Percentiles rank a stretch among this genome's conserved stretches.
phyloP scores from a whole-genome alignment of 2,113 vertebrate species.

The Myiagra hebetior region DNA sequence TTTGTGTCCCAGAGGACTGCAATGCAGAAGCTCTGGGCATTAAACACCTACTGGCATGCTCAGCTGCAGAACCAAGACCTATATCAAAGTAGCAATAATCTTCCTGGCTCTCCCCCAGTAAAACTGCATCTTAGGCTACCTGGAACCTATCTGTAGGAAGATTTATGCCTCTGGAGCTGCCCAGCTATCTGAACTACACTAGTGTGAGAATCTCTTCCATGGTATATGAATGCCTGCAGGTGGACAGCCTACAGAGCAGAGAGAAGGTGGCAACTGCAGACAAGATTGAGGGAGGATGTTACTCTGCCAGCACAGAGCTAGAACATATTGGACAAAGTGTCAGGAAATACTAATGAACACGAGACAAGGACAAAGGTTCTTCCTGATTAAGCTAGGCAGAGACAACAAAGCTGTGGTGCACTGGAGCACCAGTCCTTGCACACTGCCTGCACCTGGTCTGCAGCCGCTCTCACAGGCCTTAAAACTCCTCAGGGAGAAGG shows the following conservation, averaged over 20 bases:
- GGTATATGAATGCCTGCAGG: background rate
- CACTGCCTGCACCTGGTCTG: background rate
- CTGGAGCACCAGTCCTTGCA: background rate
- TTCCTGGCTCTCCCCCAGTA: background rate
- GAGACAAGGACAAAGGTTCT: conserved; percentile 5
- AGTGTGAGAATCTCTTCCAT: background rate
- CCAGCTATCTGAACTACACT: background rate
- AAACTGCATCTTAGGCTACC: background rate
- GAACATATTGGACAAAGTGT: background rate
- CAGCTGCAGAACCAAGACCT: background rate
- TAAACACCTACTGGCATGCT: background rate
- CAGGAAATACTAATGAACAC: background rate
- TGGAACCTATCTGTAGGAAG: background rate
- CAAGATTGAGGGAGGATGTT: background rate
- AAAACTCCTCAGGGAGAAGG: background rate
- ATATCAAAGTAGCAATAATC: background rate
- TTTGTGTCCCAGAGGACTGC: background rate
- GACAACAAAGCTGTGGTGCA: background rate
- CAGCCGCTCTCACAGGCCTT: background rate
- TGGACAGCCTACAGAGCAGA: background rate
- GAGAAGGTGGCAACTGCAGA: background rate
- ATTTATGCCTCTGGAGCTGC: background rate
- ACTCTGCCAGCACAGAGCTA: background rate
- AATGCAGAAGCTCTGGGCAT: background rate
- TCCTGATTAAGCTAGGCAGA: background rate